Base-by-base conservation (phyloP, 2,888 invertebrate genomes). In the Autographa pulchrina region DNA sequence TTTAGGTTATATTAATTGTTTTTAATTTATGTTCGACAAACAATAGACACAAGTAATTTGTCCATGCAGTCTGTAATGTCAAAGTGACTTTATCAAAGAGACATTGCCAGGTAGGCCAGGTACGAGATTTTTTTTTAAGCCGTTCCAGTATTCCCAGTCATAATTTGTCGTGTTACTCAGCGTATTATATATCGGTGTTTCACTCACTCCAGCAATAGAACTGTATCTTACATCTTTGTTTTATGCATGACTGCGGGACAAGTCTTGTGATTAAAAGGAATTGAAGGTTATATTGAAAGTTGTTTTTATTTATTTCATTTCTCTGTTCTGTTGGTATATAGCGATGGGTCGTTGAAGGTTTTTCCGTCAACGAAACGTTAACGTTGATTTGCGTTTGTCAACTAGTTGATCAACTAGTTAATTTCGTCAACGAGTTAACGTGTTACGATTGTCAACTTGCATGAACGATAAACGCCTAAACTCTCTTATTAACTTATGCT, bases 1-100 rank as follows among this genome's bases (percentile, higher is more conserved):
- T 75, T 72, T 56, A 75, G 77, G 77, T 78, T 78, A 75, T 56
- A 59, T 18, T 66, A 9, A 5, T 25, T 66, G 32, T 74, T 77
- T 65, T 73, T 64, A 18, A 63, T 54, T 59, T 62, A 31, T 32
- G 16, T 31, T 31, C 25, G 25, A n/a, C 31, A 16, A 32, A 32
- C 16, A 32, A 14, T 16, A 31, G 32, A 32, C 32, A 59, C 59
- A 32, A 59, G 54, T 59, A 59, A 32, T 32, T 58, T 58, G 14
- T 16, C 32, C 32, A 32, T 59, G 16, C 59, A 59, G 59, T 32
- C 59, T 16, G 7, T 31, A 59, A 59, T 31, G 59, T 59, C 59
- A 59, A 59, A 59, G 5, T 59, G 59, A 59, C 59, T n/a, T 31
- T 20, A 20, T 20, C 5, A 5, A 13, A 7, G 6, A n/a, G 5